Percentiles rank a stretch among this genome's conserved stretches.
These are phyloP conservation scores for Podarcis siculus DNA, from an alignment of 2,797 vertebrate genomes.

Conservation along the genomic window DNA sequence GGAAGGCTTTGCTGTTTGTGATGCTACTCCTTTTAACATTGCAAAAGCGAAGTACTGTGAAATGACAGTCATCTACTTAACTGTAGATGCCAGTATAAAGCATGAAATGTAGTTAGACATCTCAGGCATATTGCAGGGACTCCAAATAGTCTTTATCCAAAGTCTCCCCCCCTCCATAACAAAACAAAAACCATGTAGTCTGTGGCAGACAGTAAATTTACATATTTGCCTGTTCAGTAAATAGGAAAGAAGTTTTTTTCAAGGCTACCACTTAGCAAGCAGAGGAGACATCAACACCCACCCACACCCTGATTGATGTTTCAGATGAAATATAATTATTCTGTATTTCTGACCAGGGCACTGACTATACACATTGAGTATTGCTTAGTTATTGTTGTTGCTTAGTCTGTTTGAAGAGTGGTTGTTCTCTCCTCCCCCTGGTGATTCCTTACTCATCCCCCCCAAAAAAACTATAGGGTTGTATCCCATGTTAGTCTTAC, in stretches of 20 bases:
- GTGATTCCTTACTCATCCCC: too few species aligned
- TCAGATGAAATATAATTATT: neutral
- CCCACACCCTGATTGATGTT: neutral
- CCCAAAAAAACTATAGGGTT: too few species aligned
- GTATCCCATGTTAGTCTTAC: too few species aligned
- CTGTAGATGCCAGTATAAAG: neutral
- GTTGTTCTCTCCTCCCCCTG: too few species aligned
- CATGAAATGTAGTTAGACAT: accelerated
- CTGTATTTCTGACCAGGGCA: too few species aligned
- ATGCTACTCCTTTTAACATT: constrained; percentile 52
- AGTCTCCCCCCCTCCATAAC: neutral
- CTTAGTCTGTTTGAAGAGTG: too few species aligned
- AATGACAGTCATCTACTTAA: neutral
- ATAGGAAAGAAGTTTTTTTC: neutral
- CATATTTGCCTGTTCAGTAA: neutral
- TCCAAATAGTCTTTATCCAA: neutral
- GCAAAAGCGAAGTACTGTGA: neutral
- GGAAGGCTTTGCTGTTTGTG: constrained; percentile 52
- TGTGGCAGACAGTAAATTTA: neutral
- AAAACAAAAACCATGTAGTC: neutral
- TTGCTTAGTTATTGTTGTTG: too few species aligned
- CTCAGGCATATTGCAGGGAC: neutral
- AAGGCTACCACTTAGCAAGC: neutral
- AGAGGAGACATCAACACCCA: neutral
- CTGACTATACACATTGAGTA: too few species aligned